phyloP scores from a whole-genome alignment of 35 echinoderm and acorn worm genomes.

The Chiridota heheva region DNA sequence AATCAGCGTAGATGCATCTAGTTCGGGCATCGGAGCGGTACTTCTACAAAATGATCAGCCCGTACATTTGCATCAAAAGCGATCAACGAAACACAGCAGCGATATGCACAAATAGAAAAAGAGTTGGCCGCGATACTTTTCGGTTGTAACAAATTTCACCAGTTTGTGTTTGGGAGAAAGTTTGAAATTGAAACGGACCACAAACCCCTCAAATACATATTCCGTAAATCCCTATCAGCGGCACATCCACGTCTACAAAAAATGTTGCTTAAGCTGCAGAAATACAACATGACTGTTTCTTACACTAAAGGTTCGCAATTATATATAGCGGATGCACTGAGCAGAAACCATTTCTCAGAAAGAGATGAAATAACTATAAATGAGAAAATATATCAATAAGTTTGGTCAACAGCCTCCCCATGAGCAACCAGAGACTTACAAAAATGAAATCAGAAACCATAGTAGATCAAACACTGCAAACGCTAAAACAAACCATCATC shows the following conservation, averaged over 20 bases:
- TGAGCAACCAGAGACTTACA: neutral
- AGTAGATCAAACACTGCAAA: too few species aligned
- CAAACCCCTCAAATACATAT: conserved; percentile 37
- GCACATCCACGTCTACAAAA: conserved; percentile 27
- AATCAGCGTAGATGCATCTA: conserved; percentile 28
- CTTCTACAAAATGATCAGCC: conserved; percentile 6
- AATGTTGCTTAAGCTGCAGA: conserved; percentile 48
- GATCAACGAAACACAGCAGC: neutral
- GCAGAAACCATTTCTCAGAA: conserved; percentile 1
- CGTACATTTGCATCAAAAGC: neutral
- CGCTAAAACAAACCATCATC: too few species aligned
- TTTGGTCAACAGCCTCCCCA: too few species aligned
- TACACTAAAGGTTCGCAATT: conserved; percentile 57
- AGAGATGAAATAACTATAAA: too few species aligned
- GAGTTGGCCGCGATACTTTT: conserved; percentile 39
- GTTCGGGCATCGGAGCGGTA: neutral
- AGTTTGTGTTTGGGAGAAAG: conserved; percentile 21
- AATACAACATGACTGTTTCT: conserved; percentile 35
- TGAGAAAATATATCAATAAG: neutral
- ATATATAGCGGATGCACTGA: conserved; percentile 38
- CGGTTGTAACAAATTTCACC: conserved; percentile 54
- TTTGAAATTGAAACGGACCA: conserved; percentile 52
- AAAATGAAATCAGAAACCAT: too few species aligned
- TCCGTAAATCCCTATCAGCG: conserved; percentile 24
- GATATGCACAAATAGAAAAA: conserved; percentile 37